phyloP scores from a whole-genome alignment of 1,140 invertebrate genomes.

The Drosophila orena region DNA sequence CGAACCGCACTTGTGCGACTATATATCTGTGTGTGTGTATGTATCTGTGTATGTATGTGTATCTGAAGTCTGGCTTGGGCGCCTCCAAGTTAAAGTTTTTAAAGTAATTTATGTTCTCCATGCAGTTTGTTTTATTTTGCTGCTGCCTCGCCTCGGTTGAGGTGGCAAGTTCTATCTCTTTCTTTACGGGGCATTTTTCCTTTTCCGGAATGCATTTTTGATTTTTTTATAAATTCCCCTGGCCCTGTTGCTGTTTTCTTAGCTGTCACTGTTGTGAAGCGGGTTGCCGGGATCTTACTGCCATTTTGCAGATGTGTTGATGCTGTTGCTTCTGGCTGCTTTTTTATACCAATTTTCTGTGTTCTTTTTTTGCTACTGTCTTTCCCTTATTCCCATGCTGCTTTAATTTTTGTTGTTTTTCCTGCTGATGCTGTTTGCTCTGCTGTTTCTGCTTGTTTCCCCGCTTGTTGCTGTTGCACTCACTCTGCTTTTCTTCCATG shows the following conservation, averaged over 20 bases:
- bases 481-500: constrained; percentile 40
- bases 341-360: constrained; percentile 13
- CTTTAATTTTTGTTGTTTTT: constrained; percentile 22
- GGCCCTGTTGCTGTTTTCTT: neutral
- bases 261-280: neutral
- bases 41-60: constrained; percentile 19
- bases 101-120: constrained; percentile 16
- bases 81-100: constrained; percentile 37
- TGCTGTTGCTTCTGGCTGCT: neutral
- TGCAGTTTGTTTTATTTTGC: constrained; percentile 5
- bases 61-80: constrained; percentile 52
- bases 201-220: neutral
- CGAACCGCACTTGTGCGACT: constrained; percentile 6
- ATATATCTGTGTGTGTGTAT: constrained; percentile 6
- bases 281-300: neutral
- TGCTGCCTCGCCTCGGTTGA: neutral
- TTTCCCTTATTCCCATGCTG: constrained; percentile 22
- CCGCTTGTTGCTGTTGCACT: constrained; percentile 16
- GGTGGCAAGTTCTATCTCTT: neutral
- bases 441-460: constrained; percentile 5
- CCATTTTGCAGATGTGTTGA: neutral
- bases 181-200: neutral
- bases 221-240: constrained; percentile 4
- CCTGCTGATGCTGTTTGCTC: constrained; percentile 16
- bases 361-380: constrained; percentile 1